Evolutionary conservation across 2,888 invertebrate species (phyloP).

Genomic region (Chrysopilus asiliformis): DNA sequence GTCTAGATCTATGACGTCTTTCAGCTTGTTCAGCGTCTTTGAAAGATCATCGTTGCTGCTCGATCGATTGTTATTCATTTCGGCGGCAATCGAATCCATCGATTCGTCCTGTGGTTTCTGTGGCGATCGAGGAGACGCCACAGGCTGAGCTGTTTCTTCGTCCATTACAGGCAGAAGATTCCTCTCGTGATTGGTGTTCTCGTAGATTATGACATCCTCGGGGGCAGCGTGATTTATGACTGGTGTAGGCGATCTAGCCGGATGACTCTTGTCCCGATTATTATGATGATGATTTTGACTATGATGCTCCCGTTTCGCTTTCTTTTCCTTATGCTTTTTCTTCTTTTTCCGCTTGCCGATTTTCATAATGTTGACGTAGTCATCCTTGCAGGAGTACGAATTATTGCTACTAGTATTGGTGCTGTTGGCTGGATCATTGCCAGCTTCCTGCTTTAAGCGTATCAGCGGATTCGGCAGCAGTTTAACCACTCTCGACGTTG

Average conservation of each 20-base stretch:
- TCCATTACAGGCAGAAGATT: conserved; percentile 13
- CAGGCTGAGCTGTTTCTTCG: conserved; percentile 9
- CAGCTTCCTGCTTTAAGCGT: conserved; percentile 29
- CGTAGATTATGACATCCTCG: conserved; percentile 19
- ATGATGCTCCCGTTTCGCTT: conserved; percentile 21
- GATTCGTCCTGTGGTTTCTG: conserved; percentile 10
- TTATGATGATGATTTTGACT: conserved; percentile 22
- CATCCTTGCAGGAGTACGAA: neutral
- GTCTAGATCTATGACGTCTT: conserved; percentile 14
- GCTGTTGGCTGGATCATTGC: conserved; percentile 12
- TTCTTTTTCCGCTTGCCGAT: conserved; percentile 14
- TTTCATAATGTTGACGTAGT: neutral
- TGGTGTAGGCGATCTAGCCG: conserved; percentile 5
- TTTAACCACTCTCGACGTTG: conserved; percentile 28
- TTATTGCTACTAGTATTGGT: conserved; percentile 5
- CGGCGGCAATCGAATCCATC: conserved; percentile 8
- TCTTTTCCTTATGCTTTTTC: conserved; percentile 20
- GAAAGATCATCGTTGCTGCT: conserved; percentile 14
- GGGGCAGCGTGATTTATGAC: conserved; percentile 4
- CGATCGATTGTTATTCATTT: conserved; percentile 10
- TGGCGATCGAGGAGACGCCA: conserved; percentile 9
- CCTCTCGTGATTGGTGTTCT: conserved; percentile 20
- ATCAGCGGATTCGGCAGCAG: conserved; percentile 34
- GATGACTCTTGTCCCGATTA: conserved; percentile 10
- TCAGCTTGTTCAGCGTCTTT: conserved; percentile 18